Percentiles rank a stretch among this genome's conserved stretches.
Conservation (phyloP, 1,140 invertebrate genomes). For the Bombus vancouverensis region DNA sequence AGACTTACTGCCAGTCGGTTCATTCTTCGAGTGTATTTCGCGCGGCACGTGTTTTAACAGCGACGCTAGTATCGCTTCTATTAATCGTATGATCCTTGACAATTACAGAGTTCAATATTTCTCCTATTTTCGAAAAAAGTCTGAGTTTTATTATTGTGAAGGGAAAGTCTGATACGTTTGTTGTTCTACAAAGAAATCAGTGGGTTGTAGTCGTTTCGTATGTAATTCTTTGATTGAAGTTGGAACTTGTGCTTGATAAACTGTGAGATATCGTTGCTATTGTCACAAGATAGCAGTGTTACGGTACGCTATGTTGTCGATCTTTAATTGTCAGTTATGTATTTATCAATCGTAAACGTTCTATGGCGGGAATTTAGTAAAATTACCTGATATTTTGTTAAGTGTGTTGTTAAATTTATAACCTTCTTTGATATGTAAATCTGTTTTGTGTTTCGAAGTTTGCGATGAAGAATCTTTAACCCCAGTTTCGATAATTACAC, state of each 20-base stretch:
- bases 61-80: background rate
- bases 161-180: background rate
- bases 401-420: background rate
- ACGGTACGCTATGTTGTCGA: background rate
- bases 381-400: background rate
- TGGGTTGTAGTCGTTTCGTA: background rate
- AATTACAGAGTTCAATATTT: background rate
- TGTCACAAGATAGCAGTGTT: background rate
- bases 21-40: slow-evolving; percentile 44
- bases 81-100: background rate
- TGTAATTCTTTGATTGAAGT: background rate
- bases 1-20: slow-evolving; percentile 45
- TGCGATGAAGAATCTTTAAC: background rate
- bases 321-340: background rate
- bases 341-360: background rate
- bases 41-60: slow-evolving; percentile 2
- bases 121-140: background rate
- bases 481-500: too few species aligned
- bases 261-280: background rate
- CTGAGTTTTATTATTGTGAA: background rate
- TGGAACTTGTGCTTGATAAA: background rate
- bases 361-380: background rate
- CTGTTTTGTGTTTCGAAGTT: background rate
- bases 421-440: background rate
- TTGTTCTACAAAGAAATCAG: background rate